A percentile compares a stretch with the other conserved stretches of the same genome.
Conservation (phyloP, 2,113 vertebrate species). For the Oriolus oriolus region DNA sequence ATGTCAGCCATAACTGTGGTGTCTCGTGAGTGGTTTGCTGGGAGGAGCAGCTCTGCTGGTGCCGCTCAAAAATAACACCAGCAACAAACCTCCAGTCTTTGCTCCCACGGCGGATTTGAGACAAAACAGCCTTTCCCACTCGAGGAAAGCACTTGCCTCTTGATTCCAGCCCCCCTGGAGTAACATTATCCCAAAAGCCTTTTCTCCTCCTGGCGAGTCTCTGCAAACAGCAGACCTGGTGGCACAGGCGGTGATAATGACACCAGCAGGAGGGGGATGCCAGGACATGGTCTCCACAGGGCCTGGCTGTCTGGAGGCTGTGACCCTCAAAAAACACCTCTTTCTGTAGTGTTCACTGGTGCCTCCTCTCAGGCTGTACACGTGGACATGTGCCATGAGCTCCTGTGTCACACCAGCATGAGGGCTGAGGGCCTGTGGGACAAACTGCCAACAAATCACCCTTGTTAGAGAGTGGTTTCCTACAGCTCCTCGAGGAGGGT, state of each 20-base stretch:
- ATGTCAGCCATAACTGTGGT: background rate
- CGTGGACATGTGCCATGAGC: fast-evolving
- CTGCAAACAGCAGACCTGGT: background rate
- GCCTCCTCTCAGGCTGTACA: background rate
- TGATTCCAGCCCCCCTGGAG: background rate
- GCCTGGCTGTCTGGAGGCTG: background rate
- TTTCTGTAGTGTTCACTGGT: background rate
- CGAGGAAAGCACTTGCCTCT: background rate
- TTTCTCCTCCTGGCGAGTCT: background rate
- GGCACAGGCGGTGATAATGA: background rate
- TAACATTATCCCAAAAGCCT: background rate
- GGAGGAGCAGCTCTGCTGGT: background rate
- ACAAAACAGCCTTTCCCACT: background rate
- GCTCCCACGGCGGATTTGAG: background rate
- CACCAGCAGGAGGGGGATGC: background rate
- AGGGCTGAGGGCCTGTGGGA: background rate
- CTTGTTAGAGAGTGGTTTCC: fast-evolving
- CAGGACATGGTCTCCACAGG: background rate
- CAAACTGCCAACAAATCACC: background rate
- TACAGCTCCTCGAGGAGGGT: background rate
- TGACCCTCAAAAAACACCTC: background rate
- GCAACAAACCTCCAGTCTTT: background rate
- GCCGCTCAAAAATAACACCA: background rate
- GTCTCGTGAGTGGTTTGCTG: background rate
- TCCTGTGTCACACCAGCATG: background rate